phyloP scores from a whole-genome alignment of 2,113 vertebrate genomes.

The Thamnaconus septentrionalis region DNA sequence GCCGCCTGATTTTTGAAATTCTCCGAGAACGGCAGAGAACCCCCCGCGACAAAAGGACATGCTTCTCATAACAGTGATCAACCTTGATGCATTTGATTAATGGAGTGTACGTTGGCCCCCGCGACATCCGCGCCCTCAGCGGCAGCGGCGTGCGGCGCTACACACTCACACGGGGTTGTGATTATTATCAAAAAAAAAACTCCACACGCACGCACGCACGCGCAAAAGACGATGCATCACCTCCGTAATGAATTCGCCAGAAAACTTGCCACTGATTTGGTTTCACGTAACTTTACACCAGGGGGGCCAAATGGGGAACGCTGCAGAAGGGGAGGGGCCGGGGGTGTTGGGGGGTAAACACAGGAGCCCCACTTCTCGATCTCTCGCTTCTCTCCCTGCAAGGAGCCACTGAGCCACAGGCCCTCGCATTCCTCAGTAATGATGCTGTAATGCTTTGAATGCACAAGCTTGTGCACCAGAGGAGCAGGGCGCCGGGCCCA shows the following conservation, averaged over 20 bases:
- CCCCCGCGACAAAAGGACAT: not conserved
- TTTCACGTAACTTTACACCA: conserved; percentile 39
- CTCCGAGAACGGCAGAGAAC: not conserved
- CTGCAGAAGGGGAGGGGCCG: conserved; percentile 22
- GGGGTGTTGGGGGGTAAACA: conserved; percentile 14
- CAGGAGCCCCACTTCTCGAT: conserved; percentile 30
- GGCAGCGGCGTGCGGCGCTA: not conserved
- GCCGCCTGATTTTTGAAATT: conserved; percentile 9
- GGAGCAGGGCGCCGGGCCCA: conserved; percentile 32
- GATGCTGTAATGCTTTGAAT: conserved; percentile 56
- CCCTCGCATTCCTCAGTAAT: conserved; percentile 50
- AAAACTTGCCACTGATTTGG: conserved; percentile 23
- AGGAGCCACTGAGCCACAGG: conserved; percentile 43
- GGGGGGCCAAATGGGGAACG: conserved; percentile 27
- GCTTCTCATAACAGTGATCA: conserved; percentile 17
- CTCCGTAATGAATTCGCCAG: conserved; percentile 40
- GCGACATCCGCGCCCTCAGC: conserved; percentile 8
- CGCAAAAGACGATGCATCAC: conserved; percentile 41
- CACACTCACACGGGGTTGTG: conserved; percentile 23
- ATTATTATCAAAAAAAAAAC: conserved; percentile 11
- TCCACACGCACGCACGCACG: not conserved
- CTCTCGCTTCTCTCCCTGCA: conserved; percentile 34
- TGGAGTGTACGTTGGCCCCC: conserved; percentile 6
- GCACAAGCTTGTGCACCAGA: conserved; percentile 48
- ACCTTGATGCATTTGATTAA: conserved; percentile 22